Evolutionary conservation across 64 coral and sea anemone genomes (phyloP).

Genomic region (Actinia equina): DNA sequence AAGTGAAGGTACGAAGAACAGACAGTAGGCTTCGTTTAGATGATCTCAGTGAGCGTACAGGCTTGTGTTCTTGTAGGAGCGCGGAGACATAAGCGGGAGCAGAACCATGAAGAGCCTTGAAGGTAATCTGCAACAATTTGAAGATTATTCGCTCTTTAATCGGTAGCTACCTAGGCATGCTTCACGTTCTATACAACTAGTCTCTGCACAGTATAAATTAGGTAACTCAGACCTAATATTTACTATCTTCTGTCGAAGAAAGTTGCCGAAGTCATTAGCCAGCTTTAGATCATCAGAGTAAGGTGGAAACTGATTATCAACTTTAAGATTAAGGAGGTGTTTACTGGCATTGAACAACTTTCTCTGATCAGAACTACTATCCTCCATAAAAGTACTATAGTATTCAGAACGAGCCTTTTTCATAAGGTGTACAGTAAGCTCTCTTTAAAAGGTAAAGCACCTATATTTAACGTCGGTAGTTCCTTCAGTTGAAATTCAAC

Average conservation of each 20-base stretch:
- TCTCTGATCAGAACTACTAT: conserved; percentile 34
- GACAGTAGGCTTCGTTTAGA: too few relatives aligned
- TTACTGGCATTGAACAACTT: conserved; percentile 33
- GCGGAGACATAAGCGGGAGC: too few relatives aligned
- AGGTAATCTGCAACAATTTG: too few relatives aligned
- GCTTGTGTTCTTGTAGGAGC: too few relatives aligned
- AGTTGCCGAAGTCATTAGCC: conserved; percentile 20
- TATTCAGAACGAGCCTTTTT: conserved; percentile 34
- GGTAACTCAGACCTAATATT: not conserved
- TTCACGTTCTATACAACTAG: not conserved
- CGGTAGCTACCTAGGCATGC: not conserved
- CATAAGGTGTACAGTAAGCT: conserved; percentile 5
- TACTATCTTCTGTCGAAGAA: conserved; percentile 2
- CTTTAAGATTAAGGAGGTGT: conserved; percentile 25
- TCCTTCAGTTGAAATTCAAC: too few relatives aligned
- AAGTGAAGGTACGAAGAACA: too few relatives aligned
- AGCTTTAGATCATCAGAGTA: conserved; percentile 6
- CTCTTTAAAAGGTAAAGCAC: too few relatives aligned
- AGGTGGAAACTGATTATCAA: conserved; percentile 27
- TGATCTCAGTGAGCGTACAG: too few relatives aligned
- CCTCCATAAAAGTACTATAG: conserved; percentile 18
- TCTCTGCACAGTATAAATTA: not conserved
- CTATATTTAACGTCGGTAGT: too few relatives aligned
- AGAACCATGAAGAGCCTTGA: too few relatives aligned
- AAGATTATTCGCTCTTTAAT: too few relatives aligned